phyloP scores from a whole-genome alignment of 2,888 invertebrate species.

The Synergus laeviventris region DNA sequence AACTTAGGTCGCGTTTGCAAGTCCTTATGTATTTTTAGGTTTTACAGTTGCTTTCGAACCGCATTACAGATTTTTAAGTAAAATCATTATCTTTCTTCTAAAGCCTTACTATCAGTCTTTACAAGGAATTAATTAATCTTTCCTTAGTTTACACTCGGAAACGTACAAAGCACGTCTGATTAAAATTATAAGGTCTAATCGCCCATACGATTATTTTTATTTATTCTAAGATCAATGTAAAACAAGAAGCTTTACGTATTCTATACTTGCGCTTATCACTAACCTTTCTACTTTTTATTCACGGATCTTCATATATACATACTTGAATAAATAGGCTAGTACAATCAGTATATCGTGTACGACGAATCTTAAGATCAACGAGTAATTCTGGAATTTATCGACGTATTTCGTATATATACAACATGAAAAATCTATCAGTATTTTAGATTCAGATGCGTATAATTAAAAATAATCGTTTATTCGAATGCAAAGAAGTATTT shows the following conservation, averaged over 20 bases:
- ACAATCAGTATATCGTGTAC: constrained; percentile 32
- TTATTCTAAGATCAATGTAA: constrained; percentile 37
- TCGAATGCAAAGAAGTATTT: constrained; percentile 40
- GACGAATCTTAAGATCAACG: constrained; percentile 29
- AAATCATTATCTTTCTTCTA: constrained; percentile 42
- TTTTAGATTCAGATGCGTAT: constrained; percentile 9
- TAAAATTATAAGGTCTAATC: constrained; percentile 53
- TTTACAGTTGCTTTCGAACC: not conserved
- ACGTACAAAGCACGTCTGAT: constrained; percentile 42
- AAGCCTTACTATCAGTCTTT: constrained; percentile 71
- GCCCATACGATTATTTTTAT: constrained; percentile 38
- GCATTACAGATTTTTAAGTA: not conserved
- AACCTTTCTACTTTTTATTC: constrained; percentile 50
- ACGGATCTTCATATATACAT: constrained; percentile 67
- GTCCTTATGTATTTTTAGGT: constrained; percentile 51
- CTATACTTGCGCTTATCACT: constrained; percentile 29
- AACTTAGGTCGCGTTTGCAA: constrained; percentile 65
- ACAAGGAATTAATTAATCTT: constrained; percentile 55
- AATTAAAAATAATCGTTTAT: constrained; percentile 14
- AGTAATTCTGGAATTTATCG: constrained; percentile 32
- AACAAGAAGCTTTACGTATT: constrained; percentile 27
- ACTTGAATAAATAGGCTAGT: constrained; percentile 70
- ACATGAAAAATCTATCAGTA: constrained; percentile 30
- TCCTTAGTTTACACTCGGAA: constrained; percentile 22
- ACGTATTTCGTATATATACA: constrained; percentile 36